A percentile compares a stretch with the other conserved stretches of the same genome.
Conservation (phyloP, 1,140 invertebrate species). For the Zaprionus taronus region DNA sequence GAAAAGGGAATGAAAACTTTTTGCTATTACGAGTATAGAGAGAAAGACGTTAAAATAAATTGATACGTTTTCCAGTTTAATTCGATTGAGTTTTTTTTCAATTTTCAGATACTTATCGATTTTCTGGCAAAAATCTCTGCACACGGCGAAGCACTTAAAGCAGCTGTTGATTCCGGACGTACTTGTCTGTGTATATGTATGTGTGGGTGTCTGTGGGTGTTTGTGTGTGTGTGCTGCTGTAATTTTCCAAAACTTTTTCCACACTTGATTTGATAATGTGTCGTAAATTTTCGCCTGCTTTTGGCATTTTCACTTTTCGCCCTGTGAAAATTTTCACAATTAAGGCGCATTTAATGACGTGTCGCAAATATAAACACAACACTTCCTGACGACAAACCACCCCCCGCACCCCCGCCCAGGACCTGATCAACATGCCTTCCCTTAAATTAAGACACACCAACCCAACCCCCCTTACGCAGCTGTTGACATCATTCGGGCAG, state of each 20-base stretch:
- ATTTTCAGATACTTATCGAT: constrained; percentile 30
- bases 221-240: neutral
- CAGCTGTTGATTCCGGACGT: constrained; percentile 31
- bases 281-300: constrained; percentile 61
- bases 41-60: constrained; percentile 72
- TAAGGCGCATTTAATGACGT: constrained; percentile 79
- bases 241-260: constrained; percentile 47
- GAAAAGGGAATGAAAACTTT: constrained; percentile 20
- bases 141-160: constrained; percentile 11
- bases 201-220: neutral
- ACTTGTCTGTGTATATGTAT: neutral
- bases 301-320: constrained; percentile 59
- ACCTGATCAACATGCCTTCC: neutral
- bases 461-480: constrained; percentile 31
- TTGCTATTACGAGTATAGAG: constrained; percentile 16
- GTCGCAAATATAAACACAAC: constrained; percentile 73
- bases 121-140: constrained; percentile 11
- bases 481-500: constrained; percentile 75
- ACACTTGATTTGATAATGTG: constrained; percentile 77
- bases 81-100: constrained; percentile 5
- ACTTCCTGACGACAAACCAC: constrained; percentile 46
- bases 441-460: neutral
- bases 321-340: constrained; percentile 72
- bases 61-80: constrained; percentile 40
- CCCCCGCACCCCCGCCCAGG: neutral